Evolutionary conservation across 2,797 vertebrate species (phyloP).

Genomic region (Eupleurogrammus muticus): DNA sequence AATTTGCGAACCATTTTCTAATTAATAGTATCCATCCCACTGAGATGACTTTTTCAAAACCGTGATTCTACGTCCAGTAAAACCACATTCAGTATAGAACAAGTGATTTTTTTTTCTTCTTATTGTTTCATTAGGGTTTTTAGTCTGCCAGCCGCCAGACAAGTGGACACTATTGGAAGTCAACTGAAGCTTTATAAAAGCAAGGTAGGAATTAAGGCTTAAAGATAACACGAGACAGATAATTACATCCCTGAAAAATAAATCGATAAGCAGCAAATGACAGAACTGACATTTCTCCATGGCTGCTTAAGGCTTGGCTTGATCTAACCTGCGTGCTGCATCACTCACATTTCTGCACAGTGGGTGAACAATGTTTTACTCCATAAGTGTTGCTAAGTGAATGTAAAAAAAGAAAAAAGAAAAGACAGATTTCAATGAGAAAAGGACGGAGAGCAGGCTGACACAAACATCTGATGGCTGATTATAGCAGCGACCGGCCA

Average conservation of each 20-base stretch:
- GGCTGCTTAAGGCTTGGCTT: neutral
- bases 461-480: neutral
- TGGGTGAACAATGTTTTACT: neutral
- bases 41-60: neutral
- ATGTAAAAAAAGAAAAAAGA: neutral
- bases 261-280: neutral
- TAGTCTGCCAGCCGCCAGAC: neutral
- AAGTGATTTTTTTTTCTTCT: neutral
- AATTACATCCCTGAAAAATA: neutral
- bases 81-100: neutral
- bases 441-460: neutral
- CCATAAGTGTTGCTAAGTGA: neutral
- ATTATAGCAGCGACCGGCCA: neutral
- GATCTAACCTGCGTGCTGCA: neutral
- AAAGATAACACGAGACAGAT: neutral
- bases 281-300: constrained; percentile 1
- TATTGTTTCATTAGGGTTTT: neutral
- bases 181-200: neutral
- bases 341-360: neutral
- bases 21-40: neutral
- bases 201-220: neutral
- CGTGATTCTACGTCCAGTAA: neutral
- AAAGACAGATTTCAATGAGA: neutral
- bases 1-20: neutral
- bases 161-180: neutral